Conservation (phyloP, 2,888 invertebrate genomes). For the Stenoptilia bipunctidactyla region DNA sequence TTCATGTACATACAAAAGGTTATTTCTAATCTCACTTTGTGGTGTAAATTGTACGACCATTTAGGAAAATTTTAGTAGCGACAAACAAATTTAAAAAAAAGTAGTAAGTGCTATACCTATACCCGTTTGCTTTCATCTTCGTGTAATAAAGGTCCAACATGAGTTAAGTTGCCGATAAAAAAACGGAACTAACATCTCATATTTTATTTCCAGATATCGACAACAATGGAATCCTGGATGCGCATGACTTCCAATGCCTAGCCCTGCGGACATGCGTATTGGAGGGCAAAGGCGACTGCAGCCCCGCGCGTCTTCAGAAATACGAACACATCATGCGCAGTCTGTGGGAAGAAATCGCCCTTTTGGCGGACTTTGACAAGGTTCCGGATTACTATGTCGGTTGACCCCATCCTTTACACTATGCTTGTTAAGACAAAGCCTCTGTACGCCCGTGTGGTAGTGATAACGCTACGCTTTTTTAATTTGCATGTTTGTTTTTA, state of each 20-base stretch:
- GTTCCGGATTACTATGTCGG: slow-evolving; percentile 74
- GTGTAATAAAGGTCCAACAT: no score
- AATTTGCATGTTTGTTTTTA: no score
- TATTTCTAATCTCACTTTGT: no score
- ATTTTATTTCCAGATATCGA: slow-evolving; percentile 76
- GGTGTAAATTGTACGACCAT: no score
- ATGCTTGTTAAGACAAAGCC: not conserved
- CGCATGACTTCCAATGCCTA: slow-evolving; percentile 86
- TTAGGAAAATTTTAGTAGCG: no score
- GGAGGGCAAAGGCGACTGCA: slow-evolving; percentile 87
- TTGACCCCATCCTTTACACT: slow-evolving; percentile 31
- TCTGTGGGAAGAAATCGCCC: slow-evolving; percentile 88
- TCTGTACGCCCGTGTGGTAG: not conserved
- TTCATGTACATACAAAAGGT: no score
- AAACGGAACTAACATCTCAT: no score
- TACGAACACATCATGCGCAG: slow-evolving; percentile 87
- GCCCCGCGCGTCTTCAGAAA: slow-evolving; percentile 77
- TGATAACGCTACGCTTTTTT: no score
- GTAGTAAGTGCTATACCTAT: no score
- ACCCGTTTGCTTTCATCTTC: no score
- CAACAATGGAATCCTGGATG: slow-evolving; percentile 86
- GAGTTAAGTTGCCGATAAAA: no score
- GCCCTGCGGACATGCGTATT: slow-evolving; percentile 84
- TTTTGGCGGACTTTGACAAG: slow-evolving; percentile 89
- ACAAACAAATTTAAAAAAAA: no score